Conservation (phyloP, 1,140 invertebrate species). For the Archegozetes longisetosus region DNA sequence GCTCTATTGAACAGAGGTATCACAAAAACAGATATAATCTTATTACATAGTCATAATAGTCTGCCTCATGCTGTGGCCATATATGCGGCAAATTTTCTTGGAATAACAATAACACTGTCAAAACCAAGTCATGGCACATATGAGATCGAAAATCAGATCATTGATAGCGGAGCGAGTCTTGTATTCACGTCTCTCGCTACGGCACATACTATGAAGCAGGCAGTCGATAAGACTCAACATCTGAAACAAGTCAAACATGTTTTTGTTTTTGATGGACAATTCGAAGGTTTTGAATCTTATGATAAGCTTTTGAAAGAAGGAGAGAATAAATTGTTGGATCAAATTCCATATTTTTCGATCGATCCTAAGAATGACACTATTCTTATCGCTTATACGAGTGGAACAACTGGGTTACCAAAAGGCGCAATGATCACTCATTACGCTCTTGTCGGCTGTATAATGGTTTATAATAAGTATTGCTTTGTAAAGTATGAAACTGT, state of each 20-base stretch:
- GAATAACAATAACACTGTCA: neutral
- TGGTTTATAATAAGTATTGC: too few relatives aligned
- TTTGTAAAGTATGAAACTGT: too few relatives aligned
- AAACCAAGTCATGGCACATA: neutral
- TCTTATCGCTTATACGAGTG: conserved; percentile 25
- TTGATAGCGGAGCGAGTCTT: neutral
- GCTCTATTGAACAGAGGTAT: neutral
- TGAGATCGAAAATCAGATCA: neutral
- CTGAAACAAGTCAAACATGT: neutral
- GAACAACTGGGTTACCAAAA: conserved; percentile 35
- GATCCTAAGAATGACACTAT: neutral
- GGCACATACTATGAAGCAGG: neutral
- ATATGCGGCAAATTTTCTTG: neutral
- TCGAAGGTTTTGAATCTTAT: too few relatives aligned
- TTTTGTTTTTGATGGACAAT: neutral
- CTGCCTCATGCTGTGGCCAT: neutral
- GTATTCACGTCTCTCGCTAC: neutral
- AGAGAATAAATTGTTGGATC: neutral
- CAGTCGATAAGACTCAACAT: neutral
- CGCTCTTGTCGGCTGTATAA: conserved; percentile 28
- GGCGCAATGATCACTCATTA: conserved; percentile 35
- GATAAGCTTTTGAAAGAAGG: too few relatives aligned
- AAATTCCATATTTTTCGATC: neutral
- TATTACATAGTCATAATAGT: neutral
- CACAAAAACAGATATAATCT: neutral